Base-by-base conservation (phyloP, 1,140 invertebrate genomes). In the Micrasema minimum region DNA sequence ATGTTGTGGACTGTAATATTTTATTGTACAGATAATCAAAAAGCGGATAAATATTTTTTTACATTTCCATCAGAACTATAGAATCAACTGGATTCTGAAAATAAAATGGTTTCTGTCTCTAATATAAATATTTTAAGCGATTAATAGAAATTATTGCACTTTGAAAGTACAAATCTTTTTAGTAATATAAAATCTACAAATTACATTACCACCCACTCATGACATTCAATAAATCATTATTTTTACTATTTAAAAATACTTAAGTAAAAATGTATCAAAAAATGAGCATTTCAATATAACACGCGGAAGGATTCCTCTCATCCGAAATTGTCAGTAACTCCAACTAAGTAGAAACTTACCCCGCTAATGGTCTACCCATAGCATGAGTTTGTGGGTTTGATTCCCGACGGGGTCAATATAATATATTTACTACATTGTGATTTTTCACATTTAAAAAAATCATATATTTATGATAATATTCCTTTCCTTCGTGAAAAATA, bases 221-320 rank as follows among this genome's bases (percentile, higher is more conserved):
- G 53, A 71, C 51, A 48, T 71, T 45, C 35, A 48, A 66, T 57
- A 71, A 45, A 71, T 45, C 14, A 43, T 26, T 23, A 45, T 70
- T 70, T 46, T 71, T 61, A 31, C 31, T n/a, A n/a, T n/a, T 59
- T 71, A 66, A 38, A 43, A 65, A 26, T 65, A 26, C 43, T 23
- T 51, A 38, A 66, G 46, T 48, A 43, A 53, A 69, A 64, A 64
- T 65, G 50, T 68, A 68, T 72, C 68, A 72, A 50, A 73, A 73
- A 65, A 66, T 70, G 72, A 66, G 62, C 59, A 73, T 69, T 69
- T 31, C 37, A 73, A 59, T 72, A 66, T 72, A 20, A 43, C 20
- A 57, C 26, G 22, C 9, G 20, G 55, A 18, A 68, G 9, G 35
- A 14, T 35, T 50, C 31, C 35, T 51, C 38, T 20, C 51, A 51